Conservation (phyloP, 2,888 invertebrate genomes). For the Eupeodes luniger region DNA sequence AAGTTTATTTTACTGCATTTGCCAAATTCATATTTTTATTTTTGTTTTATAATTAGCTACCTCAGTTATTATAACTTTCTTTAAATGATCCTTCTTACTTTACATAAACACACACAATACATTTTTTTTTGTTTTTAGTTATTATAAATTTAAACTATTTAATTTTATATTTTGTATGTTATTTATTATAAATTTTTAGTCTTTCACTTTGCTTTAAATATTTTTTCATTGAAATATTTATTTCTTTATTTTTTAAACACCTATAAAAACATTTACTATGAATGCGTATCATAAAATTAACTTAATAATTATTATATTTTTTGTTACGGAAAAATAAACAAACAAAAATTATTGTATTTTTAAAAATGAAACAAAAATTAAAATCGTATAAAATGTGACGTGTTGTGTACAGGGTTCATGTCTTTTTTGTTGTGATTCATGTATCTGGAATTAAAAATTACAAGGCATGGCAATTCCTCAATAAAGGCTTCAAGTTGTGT, state of each 20-base stretch:
- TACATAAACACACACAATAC: slow-evolving; percentile 34
- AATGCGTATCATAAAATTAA: neutral
- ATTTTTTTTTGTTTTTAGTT: neutral
- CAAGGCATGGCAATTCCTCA: neutral
- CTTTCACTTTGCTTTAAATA: slow-evolving; percentile 54
- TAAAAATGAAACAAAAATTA: neutral
- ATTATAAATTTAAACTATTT: slow-evolving; percentile 30
- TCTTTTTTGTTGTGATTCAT: slow-evolving; percentile 41
- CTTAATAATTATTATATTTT: neutral
- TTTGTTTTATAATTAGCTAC: slow-evolving; percentile 13
- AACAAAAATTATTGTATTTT: neutral
- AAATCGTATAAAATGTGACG: slow-evolving; percentile 8
- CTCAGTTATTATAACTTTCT: neutral
- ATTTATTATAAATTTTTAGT: slow-evolving; percentile 50
- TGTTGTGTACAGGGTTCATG: slow-evolving; percentile 40
- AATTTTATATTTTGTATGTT: neutral
- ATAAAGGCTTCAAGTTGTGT: neutral
- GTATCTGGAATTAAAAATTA: neutral
- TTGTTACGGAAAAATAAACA: neutral
- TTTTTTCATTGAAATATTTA: slow-evolving; percentile 1
- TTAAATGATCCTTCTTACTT: slow-evolving; percentile 14
- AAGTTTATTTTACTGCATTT: slow-evolving; percentile 59
- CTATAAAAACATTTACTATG: slow-evolving; percentile 1
- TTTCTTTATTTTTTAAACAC: slow-evolving; percentile 8
- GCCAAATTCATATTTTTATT: neutral